Evolutionary conservation across 2,888 invertebrate species (phyloP).

Genomic region (Epistrophe eligans): DNA sequence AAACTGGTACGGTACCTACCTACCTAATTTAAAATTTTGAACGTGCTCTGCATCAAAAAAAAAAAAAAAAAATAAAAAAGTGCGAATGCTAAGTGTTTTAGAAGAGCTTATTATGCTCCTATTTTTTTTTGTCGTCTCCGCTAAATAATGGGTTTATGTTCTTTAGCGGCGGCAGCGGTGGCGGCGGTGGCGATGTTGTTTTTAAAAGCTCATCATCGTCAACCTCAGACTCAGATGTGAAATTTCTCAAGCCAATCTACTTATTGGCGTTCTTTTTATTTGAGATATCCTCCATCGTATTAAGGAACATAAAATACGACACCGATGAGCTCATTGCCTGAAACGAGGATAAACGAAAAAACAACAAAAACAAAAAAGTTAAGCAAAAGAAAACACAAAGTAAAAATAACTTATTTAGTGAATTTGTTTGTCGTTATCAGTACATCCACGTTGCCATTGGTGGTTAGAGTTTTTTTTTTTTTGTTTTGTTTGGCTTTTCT

Average conservation of each 20-base stretch:
- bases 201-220: constrained; percentile 38
- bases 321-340: constrained; percentile 63
- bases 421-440: constrained; percentile 58
- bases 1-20: constrained; percentile 2
- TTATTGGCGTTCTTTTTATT: constrained; percentile 57
- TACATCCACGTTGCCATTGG: constrained; percentile 50
- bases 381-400: neutral
- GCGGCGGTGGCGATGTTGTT: neutral
- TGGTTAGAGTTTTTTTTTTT: neutral
- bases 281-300: constrained; percentile 67
- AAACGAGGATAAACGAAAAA: constrained; percentile 35
- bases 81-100: constrained; percentile 27
- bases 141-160: constrained; percentile 35
- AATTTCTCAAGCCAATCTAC: constrained; percentile 42
- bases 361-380: neutral
- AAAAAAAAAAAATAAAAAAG: constrained; percentile 2
- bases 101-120: constrained; percentile 26
- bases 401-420: constrained; percentile 41
- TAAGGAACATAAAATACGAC: constrained; percentile 71
- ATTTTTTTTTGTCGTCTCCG: neutral
- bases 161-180: neutral
- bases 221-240: constrained; percentile 9
- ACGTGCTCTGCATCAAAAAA: neutral
- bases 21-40: constrained; percentile 3
- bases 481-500: neutral